Base-by-base conservation (phyloP, 1,140 invertebrate species). In the Calephelis virginiensis region DNA sequence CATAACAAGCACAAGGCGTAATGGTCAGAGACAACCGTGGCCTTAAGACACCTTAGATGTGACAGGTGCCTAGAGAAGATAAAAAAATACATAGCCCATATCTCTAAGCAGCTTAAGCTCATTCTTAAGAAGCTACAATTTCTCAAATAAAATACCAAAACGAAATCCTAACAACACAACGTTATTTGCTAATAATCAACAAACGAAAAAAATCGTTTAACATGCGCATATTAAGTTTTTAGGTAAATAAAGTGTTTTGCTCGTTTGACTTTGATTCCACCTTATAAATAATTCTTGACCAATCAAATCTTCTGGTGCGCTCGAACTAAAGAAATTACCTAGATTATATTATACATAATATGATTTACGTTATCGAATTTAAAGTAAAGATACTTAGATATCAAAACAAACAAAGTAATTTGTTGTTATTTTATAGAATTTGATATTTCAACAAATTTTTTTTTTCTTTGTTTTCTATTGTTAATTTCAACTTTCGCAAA, bases 201-300 rank as follows among this genome's bases (percentile, higher is more conserved):
- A 4, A 9, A 17, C 50, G 17, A 11, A 17, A 17, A 12, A 28
- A 12, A 12, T 56, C 50, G 17, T 37, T 56, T 56, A 37, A 37
- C 50, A 56, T 56, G 50, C 17, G 50, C 50, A 56, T 37, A 56
- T 28, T 56, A 56, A 56, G 17, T 17, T 37, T 56, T 56, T 56
- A 56, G 50, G 50, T 56, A 56, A 56, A 56, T 56, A 56, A 56
- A 56, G 10, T 56, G 17, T 37, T 37, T 56, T 28, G 14, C 11
- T 56, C 50, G 28, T 56, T 56, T 56, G 50, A 56, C 17, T 56
- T 56, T 56, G 28, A 14, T 56, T 11, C 28, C 50, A 37, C 50
- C 50, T 56, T 56, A 43, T 43, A 7, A 43, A 43, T 43, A 5
- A 4, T 43, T 43, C 0, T 43, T 43, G 0, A 43, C 8, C 40